Evolutionary conservation across 2,888 invertebrate genomes (phyloP).

Genomic region (Merodon equestris): DNA sequence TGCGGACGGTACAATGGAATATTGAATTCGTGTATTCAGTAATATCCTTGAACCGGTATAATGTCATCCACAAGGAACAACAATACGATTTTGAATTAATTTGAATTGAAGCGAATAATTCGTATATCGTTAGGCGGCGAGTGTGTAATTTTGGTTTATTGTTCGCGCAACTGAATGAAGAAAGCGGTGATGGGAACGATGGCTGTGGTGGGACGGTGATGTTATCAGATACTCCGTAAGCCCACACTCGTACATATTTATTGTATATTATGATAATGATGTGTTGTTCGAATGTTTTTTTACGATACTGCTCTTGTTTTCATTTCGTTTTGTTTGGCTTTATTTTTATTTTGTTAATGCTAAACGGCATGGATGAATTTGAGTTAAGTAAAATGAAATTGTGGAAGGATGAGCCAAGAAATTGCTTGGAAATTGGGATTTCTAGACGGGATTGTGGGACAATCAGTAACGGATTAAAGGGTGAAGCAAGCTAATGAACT

Average conservation of each 20-base stretch:
- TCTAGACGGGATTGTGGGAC: no score
- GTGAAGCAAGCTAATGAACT: no score
- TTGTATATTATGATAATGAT: constrained; percentile 74
- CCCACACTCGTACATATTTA: constrained; percentile 55
- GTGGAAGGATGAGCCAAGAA: no score
- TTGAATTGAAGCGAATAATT: constrained; percentile 69
- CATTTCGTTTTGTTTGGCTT: no score
- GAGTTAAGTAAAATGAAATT: no score
- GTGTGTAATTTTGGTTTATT: constrained; percentile 65
- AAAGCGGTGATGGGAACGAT: constrained; percentile 6
- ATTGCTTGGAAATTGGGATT: no score
- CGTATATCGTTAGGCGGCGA: constrained; percentile 61
- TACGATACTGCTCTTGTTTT: not conserved
- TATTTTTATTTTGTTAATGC: no score
- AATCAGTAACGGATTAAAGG: no score
- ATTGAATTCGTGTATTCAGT: constrained; percentile 30
- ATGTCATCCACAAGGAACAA: constrained; percentile 61
- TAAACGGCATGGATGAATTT: no score
- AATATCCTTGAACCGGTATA: constrained; percentile 65
- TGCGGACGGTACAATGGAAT: not conserved
- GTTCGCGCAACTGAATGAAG: constrained; percentile 46
- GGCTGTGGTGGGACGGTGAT: no score
- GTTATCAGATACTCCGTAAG: not conserved
- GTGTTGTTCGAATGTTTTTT: constrained; percentile 49
- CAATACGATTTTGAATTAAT: constrained; percentile 68